Percentiles rank a stretch among this genome's conserved stretches.
phyloP scores from a whole-genome alignment of 2,888 invertebrate genomes.

The Prostheceraeus crozeri region DNA sequence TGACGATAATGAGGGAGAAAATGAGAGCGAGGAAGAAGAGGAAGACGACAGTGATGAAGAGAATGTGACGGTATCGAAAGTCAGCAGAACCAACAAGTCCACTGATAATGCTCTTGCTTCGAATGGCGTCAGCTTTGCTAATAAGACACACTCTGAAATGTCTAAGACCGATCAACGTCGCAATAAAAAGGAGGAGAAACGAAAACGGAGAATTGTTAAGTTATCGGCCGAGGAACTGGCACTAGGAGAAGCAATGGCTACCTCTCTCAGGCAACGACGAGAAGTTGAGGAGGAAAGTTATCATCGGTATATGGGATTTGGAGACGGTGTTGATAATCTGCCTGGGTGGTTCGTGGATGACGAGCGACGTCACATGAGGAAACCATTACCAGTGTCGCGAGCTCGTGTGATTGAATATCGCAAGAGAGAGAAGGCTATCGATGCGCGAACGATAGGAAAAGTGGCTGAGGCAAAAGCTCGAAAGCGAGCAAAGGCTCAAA shows the following conservation, averaged over 20 bases:
- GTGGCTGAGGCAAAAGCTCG: slow-evolving; percentile 93
- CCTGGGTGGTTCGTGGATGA: slow-evolving; percentile 94
- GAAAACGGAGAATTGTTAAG: too few species aligned
- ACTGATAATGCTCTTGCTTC: not conserved
- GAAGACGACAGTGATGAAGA: slow-evolving; percentile 32
- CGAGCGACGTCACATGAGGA: slow-evolving; percentile 79
- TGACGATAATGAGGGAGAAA: slow-evolving; percentile 49
- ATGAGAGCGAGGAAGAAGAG: slow-evolving; percentile 55
- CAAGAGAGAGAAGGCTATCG: slow-evolving; percentile 67
- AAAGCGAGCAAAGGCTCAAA: slow-evolving; percentile 71
- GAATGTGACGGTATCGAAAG: not conserved
- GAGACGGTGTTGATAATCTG: slow-evolving; percentile 65
- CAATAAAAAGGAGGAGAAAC: too few species aligned
- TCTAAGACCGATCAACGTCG: too few species aligned
- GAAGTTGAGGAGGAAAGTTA: slow-evolving; percentile 70
- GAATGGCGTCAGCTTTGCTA: too few species aligned
- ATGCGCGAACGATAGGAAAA: slow-evolving; percentile 90
- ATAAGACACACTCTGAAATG: too few species aligned
- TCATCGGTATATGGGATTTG: slow-evolving; percentile 72
- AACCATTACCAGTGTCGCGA: slow-evolving; percentile 69
- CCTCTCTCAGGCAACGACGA: slow-evolving; percentile 78
- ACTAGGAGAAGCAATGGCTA: slow-evolving; percentile 78
- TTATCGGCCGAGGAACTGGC: slow-evolving; percentile 72
- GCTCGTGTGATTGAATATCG: too few species aligned
- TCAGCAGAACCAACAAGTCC: not conserved